Percentiles rank a stretch among this genome's conserved stretches.
These are phyloP conservation scores for Tragelaphus oryx DNA, from an alignment of 2,797 vertebrate genomes.

Conservation along the genomic window DNA sequence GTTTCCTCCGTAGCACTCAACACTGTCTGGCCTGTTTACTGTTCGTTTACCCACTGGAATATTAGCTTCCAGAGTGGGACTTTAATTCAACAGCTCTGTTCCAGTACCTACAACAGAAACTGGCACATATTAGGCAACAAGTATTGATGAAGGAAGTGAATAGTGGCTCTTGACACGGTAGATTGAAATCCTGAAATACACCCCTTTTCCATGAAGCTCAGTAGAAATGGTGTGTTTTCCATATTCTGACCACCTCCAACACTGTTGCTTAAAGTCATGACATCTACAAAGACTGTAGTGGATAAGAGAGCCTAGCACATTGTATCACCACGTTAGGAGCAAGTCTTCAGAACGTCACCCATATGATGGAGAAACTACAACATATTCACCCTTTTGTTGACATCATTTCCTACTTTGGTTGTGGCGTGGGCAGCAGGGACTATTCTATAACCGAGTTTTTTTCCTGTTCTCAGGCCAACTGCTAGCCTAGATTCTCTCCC, in stretches of 20 bases:
- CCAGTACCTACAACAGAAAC: neutral
- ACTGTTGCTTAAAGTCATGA: neutral
- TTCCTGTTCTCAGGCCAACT: neutral
- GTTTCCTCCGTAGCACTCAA: neutral
- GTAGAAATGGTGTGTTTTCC: neutral
- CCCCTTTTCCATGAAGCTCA: neutral
- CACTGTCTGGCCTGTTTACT: neutral
- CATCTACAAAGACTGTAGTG: neutral
- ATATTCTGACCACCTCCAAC: neutral
- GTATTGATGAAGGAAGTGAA: neutral
- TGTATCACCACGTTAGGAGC: neutral
- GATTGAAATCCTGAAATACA: neutral
- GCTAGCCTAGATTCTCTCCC: neutral
- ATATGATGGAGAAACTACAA: neutral
- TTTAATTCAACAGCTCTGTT: neutral
- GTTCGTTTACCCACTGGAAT: neutral
- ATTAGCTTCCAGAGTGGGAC: neutral
- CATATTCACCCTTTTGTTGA: neutral
- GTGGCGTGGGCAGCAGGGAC: neutral
- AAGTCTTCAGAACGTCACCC: neutral
- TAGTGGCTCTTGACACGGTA: no score
- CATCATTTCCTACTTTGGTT: neutral
- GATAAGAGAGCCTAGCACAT: neutral
- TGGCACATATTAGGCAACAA: neutral
- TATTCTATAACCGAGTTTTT: neutral